Evolutionary conservation across 2,888 invertebrate genomes (phyloP).

Genomic region (Rhingia rostrata): DNA sequence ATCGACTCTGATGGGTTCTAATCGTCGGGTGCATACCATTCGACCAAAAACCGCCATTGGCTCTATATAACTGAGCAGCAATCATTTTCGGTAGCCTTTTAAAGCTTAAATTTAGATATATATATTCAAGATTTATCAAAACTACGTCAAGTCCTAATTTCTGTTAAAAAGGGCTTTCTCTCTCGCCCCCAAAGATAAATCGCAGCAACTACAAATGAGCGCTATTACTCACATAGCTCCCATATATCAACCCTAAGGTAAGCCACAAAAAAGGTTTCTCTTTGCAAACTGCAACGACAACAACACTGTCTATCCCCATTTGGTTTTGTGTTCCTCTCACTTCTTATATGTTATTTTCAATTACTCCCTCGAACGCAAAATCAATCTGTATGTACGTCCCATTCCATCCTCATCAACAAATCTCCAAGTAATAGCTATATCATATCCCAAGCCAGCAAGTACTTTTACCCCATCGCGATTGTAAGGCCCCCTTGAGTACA

Average conservation of each 20-base stretch:
- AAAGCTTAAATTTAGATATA: no score
- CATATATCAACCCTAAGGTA: slow-evolving; percentile 51
- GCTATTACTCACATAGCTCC: slow-evolving; percentile 5
- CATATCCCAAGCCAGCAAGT: slow-evolving; percentile 4
- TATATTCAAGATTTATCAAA: no score
- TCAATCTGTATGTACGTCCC: slow-evolving; percentile 49
- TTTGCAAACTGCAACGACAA: no score
- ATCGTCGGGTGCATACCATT: no score
- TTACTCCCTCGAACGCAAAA: slow-evolving; percentile 51
- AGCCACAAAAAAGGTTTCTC: slow-evolving; percentile 28
- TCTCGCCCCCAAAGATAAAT: no score
- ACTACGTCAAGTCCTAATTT: no score
- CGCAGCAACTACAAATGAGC: no score
- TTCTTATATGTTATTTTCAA: slow-evolving; percentile 62
- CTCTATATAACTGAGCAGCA: no score
- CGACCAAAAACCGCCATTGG: no score
- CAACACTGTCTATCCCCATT: not conserved
- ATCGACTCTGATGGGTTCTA: no score
- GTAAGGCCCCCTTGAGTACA: slow-evolving; percentile 14
- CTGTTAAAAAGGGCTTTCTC: no score
- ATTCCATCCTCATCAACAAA: slow-evolving; percentile 50
- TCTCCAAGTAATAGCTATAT: slow-evolving; percentile 32
- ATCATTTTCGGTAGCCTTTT: no score
- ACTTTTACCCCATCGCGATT: slow-evolving; percentile 33
- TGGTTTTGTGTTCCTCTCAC: not conserved